Percentiles rank a stretch among this genome's conserved stretches.
phyloP scores from a whole-genome alignment of 2,113 vertebrate genomes.

The Ellobius talpinus region DNA sequence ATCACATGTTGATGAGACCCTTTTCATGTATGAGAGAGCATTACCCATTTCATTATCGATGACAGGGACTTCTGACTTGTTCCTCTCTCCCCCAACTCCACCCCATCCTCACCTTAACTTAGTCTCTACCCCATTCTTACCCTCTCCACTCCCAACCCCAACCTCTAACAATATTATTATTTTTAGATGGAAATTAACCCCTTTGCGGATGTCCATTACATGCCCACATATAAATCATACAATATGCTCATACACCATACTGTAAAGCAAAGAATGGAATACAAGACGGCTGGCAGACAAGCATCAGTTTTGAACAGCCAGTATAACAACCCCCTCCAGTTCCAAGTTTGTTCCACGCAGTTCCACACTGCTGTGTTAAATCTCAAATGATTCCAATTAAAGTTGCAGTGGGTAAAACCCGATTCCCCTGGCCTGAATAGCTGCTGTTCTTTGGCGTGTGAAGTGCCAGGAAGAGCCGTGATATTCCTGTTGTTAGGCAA shows the following conservation, averaged over 20 bases:
- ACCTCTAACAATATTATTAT: conserved; percentile 61
- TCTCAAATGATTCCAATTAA: conserved; percentile 87
- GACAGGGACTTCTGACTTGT: conserved; percentile 81
- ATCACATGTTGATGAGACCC: conserved; percentile 93
- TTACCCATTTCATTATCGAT: conserved; percentile 85
- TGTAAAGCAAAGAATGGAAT: conserved; percentile 69
- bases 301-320: conserved; percentile 72
- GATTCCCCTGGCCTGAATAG: conserved; percentile 80
- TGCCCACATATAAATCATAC: conserved; percentile 81
- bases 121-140: conserved; percentile 31
- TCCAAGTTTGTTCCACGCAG: conserved; percentile 88
- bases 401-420: conserved; percentile 85
- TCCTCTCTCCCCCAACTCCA: conserved; percentile 62
- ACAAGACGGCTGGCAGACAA: conserved; percentile 68
- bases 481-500: conserved; percentile 86
- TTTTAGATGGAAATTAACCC: conserved; percentile 73
- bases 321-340: conserved; percentile 64
- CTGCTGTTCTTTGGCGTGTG: conserved; percentile 74
- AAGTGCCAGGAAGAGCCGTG: conserved; percentile 83
- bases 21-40: conserved; percentile 87
- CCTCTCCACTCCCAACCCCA: conserved; percentile 29
- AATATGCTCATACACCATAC: conserved; percentile 80
- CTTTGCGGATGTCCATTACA: conserved; percentile 72
- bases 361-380: conserved; percentile 84
- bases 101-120: conserved; percentile 65